Evolutionary conservation across 2,888 invertebrate species (phyloP).

Genomic region (Lacanobia wlatinum): DNA sequence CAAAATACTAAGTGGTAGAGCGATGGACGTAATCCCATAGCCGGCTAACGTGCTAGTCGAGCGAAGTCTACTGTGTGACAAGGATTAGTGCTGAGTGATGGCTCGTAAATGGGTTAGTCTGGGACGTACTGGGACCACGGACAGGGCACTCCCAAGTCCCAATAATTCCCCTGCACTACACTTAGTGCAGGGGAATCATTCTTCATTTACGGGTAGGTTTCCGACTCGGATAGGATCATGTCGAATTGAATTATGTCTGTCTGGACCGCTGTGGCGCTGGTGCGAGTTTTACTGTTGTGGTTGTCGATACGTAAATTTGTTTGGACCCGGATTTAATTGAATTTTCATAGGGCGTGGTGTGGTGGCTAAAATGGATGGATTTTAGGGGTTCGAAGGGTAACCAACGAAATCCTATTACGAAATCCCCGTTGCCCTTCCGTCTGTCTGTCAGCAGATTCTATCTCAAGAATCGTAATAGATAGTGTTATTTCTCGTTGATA

Average conservation of each 20-base stretch:
- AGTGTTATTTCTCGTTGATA: no score
- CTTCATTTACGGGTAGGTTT: conserved; percentile 35
- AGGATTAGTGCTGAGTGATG: conserved; percentile 57
- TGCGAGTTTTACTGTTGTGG: no score
- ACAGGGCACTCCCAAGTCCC: no score
- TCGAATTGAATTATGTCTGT: conserved; percentile 26
- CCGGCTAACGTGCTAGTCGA: conserved; percentile 32
- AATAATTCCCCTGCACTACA: no score
- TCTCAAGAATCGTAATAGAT: no score
- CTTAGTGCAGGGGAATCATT: conserved; percentile 17
- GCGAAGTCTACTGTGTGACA: conserved; percentile 36
- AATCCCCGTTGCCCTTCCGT: no score
- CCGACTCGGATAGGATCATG: conserved; percentile 15
- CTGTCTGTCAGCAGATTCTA: no score
- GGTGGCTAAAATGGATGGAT: not conserved
- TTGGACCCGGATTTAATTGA: not conserved
- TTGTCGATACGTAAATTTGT: not conserved
- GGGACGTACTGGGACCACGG: not conserved
- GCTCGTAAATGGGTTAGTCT: conserved; percentile 57
- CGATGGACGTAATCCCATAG: conserved; percentile 57
- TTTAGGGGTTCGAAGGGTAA: not conserved
- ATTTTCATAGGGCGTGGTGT: not conserved
- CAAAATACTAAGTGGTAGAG: conserved; percentile 52
- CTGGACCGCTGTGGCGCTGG: not conserved
- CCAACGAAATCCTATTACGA: not conserved